phyloP scores from a whole-genome alignment of 2,888 invertebrate species.

The Hydrotaea diabolus region DNA sequence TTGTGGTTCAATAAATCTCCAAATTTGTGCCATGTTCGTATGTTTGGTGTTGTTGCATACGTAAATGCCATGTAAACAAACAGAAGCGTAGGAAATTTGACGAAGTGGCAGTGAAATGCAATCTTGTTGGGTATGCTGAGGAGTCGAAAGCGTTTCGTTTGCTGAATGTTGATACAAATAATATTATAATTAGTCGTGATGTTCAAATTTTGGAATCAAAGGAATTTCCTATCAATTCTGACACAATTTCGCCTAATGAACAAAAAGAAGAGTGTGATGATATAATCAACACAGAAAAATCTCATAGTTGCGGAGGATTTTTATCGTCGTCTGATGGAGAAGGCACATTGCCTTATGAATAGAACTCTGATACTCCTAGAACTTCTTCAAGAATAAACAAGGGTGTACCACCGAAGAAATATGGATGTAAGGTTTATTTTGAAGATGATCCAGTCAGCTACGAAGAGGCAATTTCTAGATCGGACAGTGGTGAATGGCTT shows the following conservation, averaged over 20 bases:
- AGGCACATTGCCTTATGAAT: neutral
- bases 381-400: constrained; percentile 38
- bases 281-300: neutral
- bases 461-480: constrained; percentile 39
- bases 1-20: constrained; percentile 16
- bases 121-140: constrained; percentile 21
- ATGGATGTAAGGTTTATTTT: constrained; percentile 18
- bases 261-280: neutral
- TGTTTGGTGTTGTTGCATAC: constrained; percentile 25
- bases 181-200: constrained; percentile 38
- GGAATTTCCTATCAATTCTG: neutral
- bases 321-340: constrained; percentile 10
- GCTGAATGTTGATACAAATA: constrained; percentile 13
- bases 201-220: constrained; percentile 33
- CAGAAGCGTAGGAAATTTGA: constrained; percentile 37
- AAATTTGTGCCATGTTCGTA: neutral
- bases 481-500: constrained; percentile 31
- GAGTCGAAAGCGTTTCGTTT: constrained; percentile 43
- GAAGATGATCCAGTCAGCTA: constrained; percentile 22
- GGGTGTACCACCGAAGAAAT: constrained; percentile 27
- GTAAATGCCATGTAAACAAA: constrained; percentile 33
- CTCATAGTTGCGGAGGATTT: neutral
- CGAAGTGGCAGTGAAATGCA: constrained; percentile 30
- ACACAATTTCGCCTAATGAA: too few species aligned
- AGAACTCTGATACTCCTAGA: neutral